phyloP scores from a whole-genome alignment of 92 coral and sea anemone species.

The Porites rus region DNA sequence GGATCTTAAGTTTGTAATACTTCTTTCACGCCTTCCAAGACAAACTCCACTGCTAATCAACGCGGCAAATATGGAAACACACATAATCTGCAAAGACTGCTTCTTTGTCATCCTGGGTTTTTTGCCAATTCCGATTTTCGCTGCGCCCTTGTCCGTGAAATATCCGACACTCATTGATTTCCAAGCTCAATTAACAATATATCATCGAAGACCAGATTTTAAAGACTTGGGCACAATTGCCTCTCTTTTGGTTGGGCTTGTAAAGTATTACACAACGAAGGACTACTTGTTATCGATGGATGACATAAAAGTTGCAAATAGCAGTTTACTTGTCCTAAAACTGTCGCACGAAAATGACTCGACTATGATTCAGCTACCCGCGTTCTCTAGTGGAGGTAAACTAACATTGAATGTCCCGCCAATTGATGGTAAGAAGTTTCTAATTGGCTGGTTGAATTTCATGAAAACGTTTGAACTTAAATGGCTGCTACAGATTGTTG shows the following conservation, averaged over 20 bases:
- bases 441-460: conserved; percentile 73
- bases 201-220: conserved; percentile 66
- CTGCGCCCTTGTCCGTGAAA: conserved; percentile 65
- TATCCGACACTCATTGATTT: conserved; percentile 50
- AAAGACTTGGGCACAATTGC: conserved; percentile 50
- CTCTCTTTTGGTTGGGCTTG: conserved; percentile 49
- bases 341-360: conserved; percentile 33
- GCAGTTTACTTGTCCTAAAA: conserved; percentile 58
- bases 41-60: conserved; percentile 55
- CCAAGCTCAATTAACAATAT: conserved; percentile 51
- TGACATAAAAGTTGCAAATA: conserved; percentile 58
- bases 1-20: conserved; percentile 54
- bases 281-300: conserved; percentile 60
- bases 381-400: conserved; percentile 36
- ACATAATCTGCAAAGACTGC: conserved; percentile 66
- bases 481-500: conserved; percentile 64
- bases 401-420: conserved; percentile 45
- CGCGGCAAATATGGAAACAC: conserved; percentile 69
- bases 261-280: conserved; percentile 55
- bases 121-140: conserved; percentile 71
- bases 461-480: conserved; percentile 60
- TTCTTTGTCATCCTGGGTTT: conserved; percentile 64
- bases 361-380: conserved; percentile 66
- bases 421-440: conserved; percentile 61
- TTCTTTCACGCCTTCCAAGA: conserved; percentile 71